Percentiles rank a stretch among this genome's conserved stretches.
Conservation (phyloP, 2,113 vertebrate genomes). For the Collichthys lucidus region DNA sequence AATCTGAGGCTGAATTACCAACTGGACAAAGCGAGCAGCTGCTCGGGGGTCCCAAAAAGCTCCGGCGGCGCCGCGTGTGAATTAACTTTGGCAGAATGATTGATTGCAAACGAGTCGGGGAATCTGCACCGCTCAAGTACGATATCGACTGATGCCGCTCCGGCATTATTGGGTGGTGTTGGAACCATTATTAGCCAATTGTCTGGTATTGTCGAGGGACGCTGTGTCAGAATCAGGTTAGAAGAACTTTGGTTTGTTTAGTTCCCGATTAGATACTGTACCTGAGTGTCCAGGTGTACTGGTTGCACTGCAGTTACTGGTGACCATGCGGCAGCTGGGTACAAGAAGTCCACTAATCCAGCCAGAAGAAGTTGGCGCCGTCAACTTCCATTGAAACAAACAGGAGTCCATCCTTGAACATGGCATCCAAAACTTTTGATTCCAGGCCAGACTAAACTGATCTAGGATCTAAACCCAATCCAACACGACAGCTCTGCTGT, state of each 20-base stretch:
- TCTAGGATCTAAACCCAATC: too few relatives aligned
- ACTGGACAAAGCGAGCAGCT: neutral
- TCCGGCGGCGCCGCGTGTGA: neutral
- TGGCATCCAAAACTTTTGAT: too few relatives aligned
- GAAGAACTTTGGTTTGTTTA: neutral
- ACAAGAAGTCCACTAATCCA: neutral
- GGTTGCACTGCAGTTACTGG: too few relatives aligned
- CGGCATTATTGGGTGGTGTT: neutral
- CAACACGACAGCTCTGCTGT: too few relatives aligned
- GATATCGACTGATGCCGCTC: neutral
- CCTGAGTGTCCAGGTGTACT: too few relatives aligned
- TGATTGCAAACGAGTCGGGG: neutral
- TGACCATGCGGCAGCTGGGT: too few relatives aligned
- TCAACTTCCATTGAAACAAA: neutral
- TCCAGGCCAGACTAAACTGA: too few relatives aligned
- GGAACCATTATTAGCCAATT: neutral
- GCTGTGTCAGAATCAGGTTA: neutral
- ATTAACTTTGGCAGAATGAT: neutral
- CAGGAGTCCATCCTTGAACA: neutral
- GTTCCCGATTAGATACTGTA: too few relatives aligned
- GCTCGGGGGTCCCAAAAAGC: neutral
- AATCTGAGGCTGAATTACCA: neutral
- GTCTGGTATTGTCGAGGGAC: neutral
- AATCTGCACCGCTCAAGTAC: neutral
- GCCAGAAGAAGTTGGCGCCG: neutral